Conservation (phyloP, 2,888 invertebrate species). For the Ethmia dodecea region DNA sequence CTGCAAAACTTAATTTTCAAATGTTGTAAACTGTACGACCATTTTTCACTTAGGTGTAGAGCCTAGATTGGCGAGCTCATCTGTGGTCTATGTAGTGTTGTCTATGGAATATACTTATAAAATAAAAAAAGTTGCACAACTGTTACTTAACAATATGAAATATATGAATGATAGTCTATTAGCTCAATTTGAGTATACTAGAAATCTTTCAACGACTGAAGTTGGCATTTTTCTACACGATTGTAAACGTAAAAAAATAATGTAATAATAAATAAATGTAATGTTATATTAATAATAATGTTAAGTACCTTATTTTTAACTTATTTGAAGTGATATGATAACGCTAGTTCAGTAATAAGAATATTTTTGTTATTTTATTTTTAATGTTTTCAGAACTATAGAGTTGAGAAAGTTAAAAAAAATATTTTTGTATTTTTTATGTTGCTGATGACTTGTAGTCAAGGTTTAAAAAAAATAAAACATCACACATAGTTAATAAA, state of each 20-base stretch:
- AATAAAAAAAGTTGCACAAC: neutral
- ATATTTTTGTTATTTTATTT: conserved; percentile 24
- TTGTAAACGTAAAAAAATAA: neutral
- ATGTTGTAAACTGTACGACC: no score
- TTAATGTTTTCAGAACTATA: conserved; percentile 15
- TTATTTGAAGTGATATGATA: conserved; percentile 22
- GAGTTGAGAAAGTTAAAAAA: no score
- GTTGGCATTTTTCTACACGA: neutral
- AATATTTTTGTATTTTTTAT: no score
- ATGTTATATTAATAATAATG: conserved; percentile 6
- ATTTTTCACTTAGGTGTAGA: no score
- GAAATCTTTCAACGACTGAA: neutral
- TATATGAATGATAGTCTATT: neutral
- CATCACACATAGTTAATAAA: no score
- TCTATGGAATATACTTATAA: no score
- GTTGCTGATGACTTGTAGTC: no score
- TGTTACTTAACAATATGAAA: neutral
- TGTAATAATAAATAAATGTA: neutral
- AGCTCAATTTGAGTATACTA: neutral
- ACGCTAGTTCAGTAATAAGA: conserved; percentile 22
- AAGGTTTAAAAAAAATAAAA: no score
- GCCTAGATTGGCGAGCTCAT: no score
- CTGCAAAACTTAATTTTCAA: no score
- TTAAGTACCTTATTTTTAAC: conserved; percentile 16
- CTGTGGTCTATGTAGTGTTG: no score